phyloP scores from a whole-genome alignment of 2,113 vertebrate species.

The Nanorana parkeri region DNA sequence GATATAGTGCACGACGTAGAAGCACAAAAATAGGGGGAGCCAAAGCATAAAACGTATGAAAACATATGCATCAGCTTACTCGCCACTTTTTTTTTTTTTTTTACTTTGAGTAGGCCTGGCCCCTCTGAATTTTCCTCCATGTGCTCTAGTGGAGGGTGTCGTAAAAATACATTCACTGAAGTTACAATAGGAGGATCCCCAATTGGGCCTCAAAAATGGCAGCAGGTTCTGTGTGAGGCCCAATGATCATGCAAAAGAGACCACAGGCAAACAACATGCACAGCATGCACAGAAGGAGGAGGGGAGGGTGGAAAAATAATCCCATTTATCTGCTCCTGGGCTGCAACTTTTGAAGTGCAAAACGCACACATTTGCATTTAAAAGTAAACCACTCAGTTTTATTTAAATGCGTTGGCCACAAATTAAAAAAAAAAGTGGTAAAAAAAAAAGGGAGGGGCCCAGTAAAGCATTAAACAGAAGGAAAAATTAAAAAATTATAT shows the following conservation, averaged over 20 bases:
- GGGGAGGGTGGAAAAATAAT: slow-evolving; percentile 11
- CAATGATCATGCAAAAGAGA: not conserved
- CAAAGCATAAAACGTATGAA: no score
- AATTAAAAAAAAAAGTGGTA: not conserved
- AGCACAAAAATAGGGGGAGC: no score
- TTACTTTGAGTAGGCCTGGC: no score
- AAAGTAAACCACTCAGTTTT: not conserved
- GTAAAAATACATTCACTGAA: not conserved
- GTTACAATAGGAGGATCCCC: not conserved
- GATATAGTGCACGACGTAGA: no score
- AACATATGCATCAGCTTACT: no score
- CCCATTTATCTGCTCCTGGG: slow-evolving; percentile 9
- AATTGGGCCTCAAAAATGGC: slow-evolving; percentile 45
- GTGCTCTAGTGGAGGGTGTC: not conserved
- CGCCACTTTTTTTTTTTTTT: no score
- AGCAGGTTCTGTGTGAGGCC: slow-evolving; percentile 19
- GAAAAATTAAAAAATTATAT: not conserved
- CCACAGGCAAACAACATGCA: not conserved
- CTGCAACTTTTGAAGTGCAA: slow-evolving; percentile 44
- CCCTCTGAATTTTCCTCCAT: not conserved
- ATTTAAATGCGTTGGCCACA: slow-evolving; percentile 8
- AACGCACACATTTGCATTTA: slow-evolving; percentile 43
- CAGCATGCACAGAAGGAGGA: not conserved
- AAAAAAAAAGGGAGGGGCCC: not conserved
- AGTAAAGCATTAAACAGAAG: not conserved